A percentile compares a stretch with the other conserved stretches of the same genome.
Conservation (phyloP, 1,140 invertebrate species). For the Hycleus phaleratus region DNA sequence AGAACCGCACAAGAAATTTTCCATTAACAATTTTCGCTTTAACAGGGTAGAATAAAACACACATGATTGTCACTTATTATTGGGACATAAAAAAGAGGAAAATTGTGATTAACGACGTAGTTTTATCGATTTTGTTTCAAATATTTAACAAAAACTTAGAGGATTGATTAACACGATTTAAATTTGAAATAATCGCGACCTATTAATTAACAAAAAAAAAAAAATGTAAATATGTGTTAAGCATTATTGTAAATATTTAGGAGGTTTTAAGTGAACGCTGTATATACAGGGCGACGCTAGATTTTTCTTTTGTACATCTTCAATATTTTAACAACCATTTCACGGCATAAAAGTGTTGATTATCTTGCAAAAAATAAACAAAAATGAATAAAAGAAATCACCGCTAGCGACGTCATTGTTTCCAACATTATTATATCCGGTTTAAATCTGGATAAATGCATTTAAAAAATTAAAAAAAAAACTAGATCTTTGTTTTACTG, state of each 20-base stretch:
- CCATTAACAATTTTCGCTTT: conserved; percentile 6
- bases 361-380: background rate
- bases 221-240: too few species aligned
- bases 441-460: too few species aligned
- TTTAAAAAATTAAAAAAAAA: background rate
- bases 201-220: too few species aligned
- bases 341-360: background rate
- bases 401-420: conserved; percentile 11
- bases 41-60: conserved; percentile 2
- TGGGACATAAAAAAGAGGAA: too few species aligned
- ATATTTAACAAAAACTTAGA: too few species aligned
- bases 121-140: too few species aligned
- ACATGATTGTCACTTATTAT: too few species aligned
- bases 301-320: conserved; percentile 8
- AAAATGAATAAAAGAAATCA: background rate
- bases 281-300: conserved; percentile 15
- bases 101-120: too few species aligned
- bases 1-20: too few species aligned
- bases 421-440: background rate
- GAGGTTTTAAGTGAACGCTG: conserved; percentile 9
- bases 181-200: too few species aligned
- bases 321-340: background rate
- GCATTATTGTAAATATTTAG: conserved; percentile 11
- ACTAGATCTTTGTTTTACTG: conserved; percentile 14
- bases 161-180: too few species aligned